Evolutionary conservation across 2,113 vertebrate genomes (phyloP), one percentile per base, ranked within the genome.

Genomic region (Anthoscopus minutus): DNA sequence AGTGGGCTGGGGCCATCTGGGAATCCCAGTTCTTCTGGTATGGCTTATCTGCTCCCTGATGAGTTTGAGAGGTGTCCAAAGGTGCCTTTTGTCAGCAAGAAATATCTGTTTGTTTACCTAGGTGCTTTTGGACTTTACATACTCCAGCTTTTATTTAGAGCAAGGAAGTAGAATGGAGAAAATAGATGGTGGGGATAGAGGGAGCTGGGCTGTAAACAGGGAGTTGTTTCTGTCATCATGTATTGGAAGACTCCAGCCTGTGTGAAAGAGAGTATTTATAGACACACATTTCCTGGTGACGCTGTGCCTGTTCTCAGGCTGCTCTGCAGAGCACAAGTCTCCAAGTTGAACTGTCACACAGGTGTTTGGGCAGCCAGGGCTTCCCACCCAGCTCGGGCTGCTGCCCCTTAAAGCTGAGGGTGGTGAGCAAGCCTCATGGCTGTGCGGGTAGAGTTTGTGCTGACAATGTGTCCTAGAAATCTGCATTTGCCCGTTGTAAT

Each of bases 401-500:
- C 80, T 48, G 70, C 61, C 1, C 0, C 64, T 53, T n/a, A 5
- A 54, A 11, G 35, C 69, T 50, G 3, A 1, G 44, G 37, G 4
- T 2, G 5, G 8, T 19, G 60, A 54, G 62, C 3, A 0, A 42
- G 50, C 77, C 15, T 37, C 0, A 6, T 0, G 1, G 10, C 42
- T 30, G 15, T 25, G 30, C 0, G 1, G 13, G 54, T 28, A 3
- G 18, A 40, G 25, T 42, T 56, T 33, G 27, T 80, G 64, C 76
- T 83, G 64, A 48, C 7, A 2, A 4, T 0, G 31, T 40, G 51
- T 38, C 73, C 76, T n/a, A 44, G 56, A 85, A 87, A 45, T 53
- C 73, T 78, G 33, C 28, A 0, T n/a, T 81, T 67, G 21, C 35
- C 38, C 12, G 0, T 16, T 66, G 47, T 58, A 7, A 44, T 51